Evolutionary conservation across 1,140 invertebrate genomes (phyloP).

Genomic region (Adoxophyes honmai): DNA sequence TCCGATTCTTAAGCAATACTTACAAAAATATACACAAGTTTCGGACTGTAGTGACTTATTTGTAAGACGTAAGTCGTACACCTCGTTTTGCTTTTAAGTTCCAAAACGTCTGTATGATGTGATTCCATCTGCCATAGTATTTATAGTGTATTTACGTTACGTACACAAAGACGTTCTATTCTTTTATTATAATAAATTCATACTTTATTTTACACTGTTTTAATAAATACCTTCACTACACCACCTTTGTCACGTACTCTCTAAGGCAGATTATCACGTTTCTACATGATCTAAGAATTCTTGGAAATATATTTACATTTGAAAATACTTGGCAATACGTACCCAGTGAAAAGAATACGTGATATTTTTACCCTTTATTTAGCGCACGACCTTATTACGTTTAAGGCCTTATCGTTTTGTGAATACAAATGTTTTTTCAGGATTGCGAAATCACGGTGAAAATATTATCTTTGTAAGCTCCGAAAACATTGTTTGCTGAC

Average conservation of each 20-base stretch:
- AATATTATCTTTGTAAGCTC: background rate
- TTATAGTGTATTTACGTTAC: background rate
- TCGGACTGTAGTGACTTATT: no score
- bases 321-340: background rate
- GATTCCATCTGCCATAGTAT: background rate
- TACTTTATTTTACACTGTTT: background rate
- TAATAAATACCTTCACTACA: background rate
- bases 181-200: no score
- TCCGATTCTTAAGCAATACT: no score
- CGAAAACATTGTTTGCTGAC: background rate
- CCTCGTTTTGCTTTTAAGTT: background rate
- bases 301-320: conserved; percentile 5
- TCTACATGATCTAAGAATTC: background rate
- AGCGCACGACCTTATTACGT: background rate
- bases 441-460: background rate
- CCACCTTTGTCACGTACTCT: conserved; percentile 1
- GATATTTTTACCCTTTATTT: conserved; percentile 2
- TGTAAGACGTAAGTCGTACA: background rate
- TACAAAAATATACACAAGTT: no score
- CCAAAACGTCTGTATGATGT: background rate
- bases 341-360: conserved; percentile 10
- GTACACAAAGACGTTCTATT: no score
- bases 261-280: conserved; percentile 2
- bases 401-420: background rate
- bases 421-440: conserved; percentile 5